A percentile compares a stretch with the other conserved stretches of the same genome.
Evolutionary conservation across 2,888 invertebrate genomes (phyloP).

Genomic region (Drosophila kokeensis): DNA sequence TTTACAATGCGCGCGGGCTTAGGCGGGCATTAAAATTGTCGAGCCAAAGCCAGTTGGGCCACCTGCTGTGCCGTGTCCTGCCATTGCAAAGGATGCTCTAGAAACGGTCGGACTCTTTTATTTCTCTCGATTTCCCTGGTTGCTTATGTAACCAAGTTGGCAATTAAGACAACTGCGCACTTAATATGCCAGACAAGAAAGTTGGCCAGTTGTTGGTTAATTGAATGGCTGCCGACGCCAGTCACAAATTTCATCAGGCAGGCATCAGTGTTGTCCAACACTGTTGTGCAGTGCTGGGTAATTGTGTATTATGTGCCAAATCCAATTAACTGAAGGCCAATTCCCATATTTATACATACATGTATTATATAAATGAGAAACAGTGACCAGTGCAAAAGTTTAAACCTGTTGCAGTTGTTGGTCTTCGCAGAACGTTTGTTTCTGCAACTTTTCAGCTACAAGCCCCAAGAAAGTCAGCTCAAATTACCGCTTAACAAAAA

Average conservation of each 20-base stretch:
- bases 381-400: background rate
- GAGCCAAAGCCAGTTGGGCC: constrained; percentile 77
- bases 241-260: constrained; percentile 11
- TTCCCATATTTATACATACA: no score
- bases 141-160: constrained; percentile 48
- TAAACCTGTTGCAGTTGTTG: background rate
- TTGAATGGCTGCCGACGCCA: constrained; percentile 36
- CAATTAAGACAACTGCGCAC: constrained; percentile 60
- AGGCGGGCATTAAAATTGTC: constrained; percentile 83
- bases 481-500: constrained; percentile 7
- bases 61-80: constrained; percentile 66
- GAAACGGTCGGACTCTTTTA: constrained; percentile 24
- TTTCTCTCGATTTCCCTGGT: constrained; percentile 36
- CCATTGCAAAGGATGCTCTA: constrained; percentile 3
- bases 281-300: constrained; percentile 7
- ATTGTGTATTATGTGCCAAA: constrained; percentile 7
- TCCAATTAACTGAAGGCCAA: background rate
- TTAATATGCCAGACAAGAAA: constrained; percentile 51
- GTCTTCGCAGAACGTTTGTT: background rate
- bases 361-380: background rate
- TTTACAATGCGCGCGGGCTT: constrained; percentile 83
- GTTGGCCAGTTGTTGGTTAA: constrained; percentile 46
- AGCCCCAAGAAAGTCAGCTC: background rate
- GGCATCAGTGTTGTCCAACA: constrained; percentile 10
- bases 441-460: constrained; percentile 2